These are phyloP conservation scores for Trichomycterus rosablanca DNA, from an alignment of 2,113 vertebrate genomes.

Conservation along the genomic window DNA sequence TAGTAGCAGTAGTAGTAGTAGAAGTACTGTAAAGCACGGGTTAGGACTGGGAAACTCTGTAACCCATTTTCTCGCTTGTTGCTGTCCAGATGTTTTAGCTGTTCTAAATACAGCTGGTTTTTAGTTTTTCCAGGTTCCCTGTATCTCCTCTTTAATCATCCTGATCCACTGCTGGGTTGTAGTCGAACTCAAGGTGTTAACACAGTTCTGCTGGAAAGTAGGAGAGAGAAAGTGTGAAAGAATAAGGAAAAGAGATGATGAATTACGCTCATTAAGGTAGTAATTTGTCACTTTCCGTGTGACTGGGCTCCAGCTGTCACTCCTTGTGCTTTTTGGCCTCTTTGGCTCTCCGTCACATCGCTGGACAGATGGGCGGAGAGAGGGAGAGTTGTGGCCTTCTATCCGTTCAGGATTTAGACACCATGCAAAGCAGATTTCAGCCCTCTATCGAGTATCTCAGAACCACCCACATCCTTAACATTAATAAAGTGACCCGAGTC, in stretches of 20 bases:
- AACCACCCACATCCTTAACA: background rate
- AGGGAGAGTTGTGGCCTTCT: slow-evolving; percentile 47
- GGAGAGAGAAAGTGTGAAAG: slow-evolving; percentile 18
- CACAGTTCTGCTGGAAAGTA: slow-evolving; percentile 28
- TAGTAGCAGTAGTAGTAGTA: too few species aligned
- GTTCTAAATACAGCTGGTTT: background rate
- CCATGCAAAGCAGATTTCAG: background rate
- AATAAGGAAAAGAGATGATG: slow-evolving; percentile 66
- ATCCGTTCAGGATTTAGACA: slow-evolving; percentile 37
- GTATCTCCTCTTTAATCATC: slow-evolving; percentile 4
- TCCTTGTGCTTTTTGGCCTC: slow-evolving; percentile 61
- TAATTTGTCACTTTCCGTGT: slow-evolving; percentile 80
- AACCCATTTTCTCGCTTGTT: slow-evolving; percentile 43
- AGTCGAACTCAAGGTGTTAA: slow-evolving; percentile 1
- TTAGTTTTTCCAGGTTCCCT: background rate
- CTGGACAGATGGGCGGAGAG: slow-evolving; percentile 70
- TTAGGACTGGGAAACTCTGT: slow-evolving; percentile 5
- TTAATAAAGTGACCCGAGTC: background rate
- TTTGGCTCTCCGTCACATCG: slow-evolving; percentile 46
- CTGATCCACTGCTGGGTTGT: slow-evolving; percentile 17
- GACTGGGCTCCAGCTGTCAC: slow-evolving; percentile 77
- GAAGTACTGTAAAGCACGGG: too few species aligned
- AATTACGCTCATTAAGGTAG: slow-evolving; percentile 74
- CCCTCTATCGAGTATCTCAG: background rate
- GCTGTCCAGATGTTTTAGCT: slow-evolving; percentile 26